These are phyloP conservation scores for Steinernema scapterisci DNA, from an alignment of 2,888 invertebrate genomes.

Conservation along the genomic window DNA sequence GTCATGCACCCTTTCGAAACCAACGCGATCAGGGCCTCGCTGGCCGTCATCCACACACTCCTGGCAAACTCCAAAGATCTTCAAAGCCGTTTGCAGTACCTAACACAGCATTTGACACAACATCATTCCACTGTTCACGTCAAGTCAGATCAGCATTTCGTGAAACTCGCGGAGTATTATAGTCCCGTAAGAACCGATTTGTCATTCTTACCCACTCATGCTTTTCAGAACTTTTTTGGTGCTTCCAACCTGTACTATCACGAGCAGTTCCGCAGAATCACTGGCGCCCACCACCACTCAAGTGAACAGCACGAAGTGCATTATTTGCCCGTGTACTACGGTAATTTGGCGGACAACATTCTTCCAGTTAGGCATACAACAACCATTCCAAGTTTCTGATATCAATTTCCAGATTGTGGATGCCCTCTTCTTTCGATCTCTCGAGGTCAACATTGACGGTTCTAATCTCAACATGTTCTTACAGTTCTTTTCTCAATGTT, in stretches of 20 bases:
- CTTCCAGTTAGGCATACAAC: conserved; percentile 40
- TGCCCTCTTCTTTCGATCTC: conserved; percentile 46
- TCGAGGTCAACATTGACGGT: conserved; percentile 48
- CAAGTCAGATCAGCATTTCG: conserved; percentile 52
- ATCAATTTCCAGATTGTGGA: conserved; percentile 48
- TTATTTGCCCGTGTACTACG: conserved; percentile 51
- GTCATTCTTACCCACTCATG: neutral
- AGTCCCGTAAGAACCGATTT: conserved; percentile 7
- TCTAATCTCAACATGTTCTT: conserved; percentile 43
- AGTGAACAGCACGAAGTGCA: conserved; percentile 30
- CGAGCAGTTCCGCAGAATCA: neutral
- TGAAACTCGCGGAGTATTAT: conserved; percentile 50
- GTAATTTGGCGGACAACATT: conserved; percentile 45
- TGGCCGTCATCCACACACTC: conserved; percentile 33
- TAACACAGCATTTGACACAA: conserved; percentile 36
- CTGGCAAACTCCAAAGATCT: conserved; percentile 19
- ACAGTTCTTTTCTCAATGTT: conserved; percentile 50
- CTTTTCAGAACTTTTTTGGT: neutral
- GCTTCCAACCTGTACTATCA: neutral
- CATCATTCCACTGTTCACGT: conserved; percentile 33
- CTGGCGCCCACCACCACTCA: neutral
- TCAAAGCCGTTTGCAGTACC: conserved; percentile 31
- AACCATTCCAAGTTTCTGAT: neutral
- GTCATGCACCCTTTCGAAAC: conserved; percentile 57
- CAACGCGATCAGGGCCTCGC: conserved; percentile 41